Evolutionary conservation across 2,888 invertebrate genomes (phyloP).

Genomic region (Eugnorisma glareosa): DNA sequence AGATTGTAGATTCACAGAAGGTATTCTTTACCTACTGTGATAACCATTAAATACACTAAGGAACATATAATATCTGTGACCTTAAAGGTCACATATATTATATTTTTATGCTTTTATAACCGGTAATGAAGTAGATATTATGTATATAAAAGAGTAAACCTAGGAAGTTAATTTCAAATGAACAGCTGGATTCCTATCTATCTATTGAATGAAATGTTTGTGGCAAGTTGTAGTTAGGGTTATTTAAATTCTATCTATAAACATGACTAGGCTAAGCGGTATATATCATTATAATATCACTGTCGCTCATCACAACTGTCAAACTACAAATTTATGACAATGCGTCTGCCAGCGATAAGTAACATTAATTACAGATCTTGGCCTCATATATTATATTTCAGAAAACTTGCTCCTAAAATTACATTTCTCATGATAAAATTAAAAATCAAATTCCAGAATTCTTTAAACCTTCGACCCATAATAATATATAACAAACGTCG

Average conservation of each 20-base stretch:
- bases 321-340: not conserved
- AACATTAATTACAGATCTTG: not conserved
- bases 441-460: not conserved
- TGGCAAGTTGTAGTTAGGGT: too few relatives aligned
- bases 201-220: not conserved
- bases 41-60: not conserved
- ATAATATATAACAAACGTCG: not conserved
- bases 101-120: not conserved
- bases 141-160: not conserved
- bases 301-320: not conserved
- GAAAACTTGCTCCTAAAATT: not conserved
- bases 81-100: not conserved
- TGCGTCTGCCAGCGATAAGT: not conserved
- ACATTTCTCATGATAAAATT: too few relatives aligned
- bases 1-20: not conserved
- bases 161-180: not conserved
- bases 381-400: not conserved
- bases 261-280: not conserved
- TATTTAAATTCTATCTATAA: not conserved
- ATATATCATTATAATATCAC: too few relatives aligned
- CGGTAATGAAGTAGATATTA: too few relatives aligned
- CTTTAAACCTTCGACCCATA: not conserved
- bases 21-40: constrained; percentile 18
- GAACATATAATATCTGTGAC: too few relatives aligned
- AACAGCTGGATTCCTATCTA: too few relatives aligned